Base-by-base conservation (phyloP, 1,140 invertebrate genomes). In the Colletes latitarsis region DNA sequence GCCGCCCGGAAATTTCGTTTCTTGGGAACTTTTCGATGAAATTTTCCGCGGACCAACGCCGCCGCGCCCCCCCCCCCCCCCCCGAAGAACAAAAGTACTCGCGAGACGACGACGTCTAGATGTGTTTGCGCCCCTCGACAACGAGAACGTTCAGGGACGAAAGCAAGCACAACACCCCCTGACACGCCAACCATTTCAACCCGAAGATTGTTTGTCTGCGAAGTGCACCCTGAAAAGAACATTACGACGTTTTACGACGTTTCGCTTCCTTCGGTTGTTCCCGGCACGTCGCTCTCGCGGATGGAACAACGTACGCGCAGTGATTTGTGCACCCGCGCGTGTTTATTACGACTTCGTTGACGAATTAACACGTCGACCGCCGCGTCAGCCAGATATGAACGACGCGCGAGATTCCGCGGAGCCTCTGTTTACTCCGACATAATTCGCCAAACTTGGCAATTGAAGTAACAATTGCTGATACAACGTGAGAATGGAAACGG, bases 71-170 rank as follows among this genome's bases (percentile, higher is more conserved):
- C 72, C 60, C 4, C 14, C 30, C 30, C 4, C 6, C 72, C 60
- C 4, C 14, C 53, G 5, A 19, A 43, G 74, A 19, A 67, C 39
- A 43, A 73, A 73, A 52, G 71, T 49, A 21, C 57, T 14, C 46
- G 53, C 21, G 19, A 19, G 1, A 19, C 4, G 15, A 19, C 64
- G 55, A 49, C 21, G 75, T 58, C 43, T 60, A 14, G 15, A 0
- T 39, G 75, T 69, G 46, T 77, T 77, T 77, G 75, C 66, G 58
- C 53, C 10, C 43, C 39, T 57, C 53, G 53, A 69, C 74, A 69
- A 58, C 43, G 62, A 19, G 39, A 39, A 14, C 46, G 21, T 6
- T 10, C 49, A 43, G n/a, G 43, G 17, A 64, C 46, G 60, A 74
- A 21, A 41, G 73, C 73, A 57, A 75, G 62, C 70, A 49, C 57